A percentile compares a stretch with the other conserved stretches of the same genome.
These are phyloP conservation scores for Platycheirus rosarum DNA, from an alignment of 2,888 invertebrate species.

Conservation along the genomic window DNA sequence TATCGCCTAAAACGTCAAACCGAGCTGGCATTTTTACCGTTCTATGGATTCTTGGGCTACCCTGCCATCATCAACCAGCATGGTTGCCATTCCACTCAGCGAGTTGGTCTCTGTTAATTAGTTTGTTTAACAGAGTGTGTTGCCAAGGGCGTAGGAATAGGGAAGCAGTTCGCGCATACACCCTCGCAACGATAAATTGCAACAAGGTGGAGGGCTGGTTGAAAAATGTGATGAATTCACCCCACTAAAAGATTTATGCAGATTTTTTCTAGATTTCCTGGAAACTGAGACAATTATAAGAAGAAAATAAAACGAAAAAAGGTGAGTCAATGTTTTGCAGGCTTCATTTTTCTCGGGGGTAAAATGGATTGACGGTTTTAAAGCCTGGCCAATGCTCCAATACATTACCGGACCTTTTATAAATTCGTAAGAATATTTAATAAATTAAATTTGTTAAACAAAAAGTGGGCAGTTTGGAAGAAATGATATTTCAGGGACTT, in stretches of 20 bases:
- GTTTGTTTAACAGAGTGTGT: slow-evolving; percentile 72
- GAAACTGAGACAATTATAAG: slow-evolving; percentile 60
- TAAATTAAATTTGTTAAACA: too few species aligned
- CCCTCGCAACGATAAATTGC: not conserved
- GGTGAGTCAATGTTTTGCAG: slow-evolving; percentile 71
- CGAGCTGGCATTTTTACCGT: slow-evolving; percentile 33
- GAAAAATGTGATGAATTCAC: slow-evolving; percentile 40
- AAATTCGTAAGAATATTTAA: too few species aligned
- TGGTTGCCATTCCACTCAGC: slow-evolving; percentile 52
- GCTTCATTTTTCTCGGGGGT: too few species aligned
- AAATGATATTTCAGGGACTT: too few species aligned
- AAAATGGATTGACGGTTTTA: too few species aligned
- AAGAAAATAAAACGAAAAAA: slow-evolving; percentile 22
- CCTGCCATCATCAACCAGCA: slow-evolving; percentile 25
- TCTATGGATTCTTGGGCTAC: slow-evolving; percentile 46
- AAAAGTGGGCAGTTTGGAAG: too few species aligned
- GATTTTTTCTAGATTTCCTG: slow-evolving; percentile 70
- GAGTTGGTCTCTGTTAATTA: slow-evolving; percentile 63
- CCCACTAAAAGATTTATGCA: slow-evolving; percentile 68
- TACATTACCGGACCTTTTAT: too few species aligned
- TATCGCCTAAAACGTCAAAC: slow-evolving; percentile 54
- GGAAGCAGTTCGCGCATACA: slow-evolving; percentile 13
- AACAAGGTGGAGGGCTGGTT: not conserved
- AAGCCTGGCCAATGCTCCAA: too few species aligned
- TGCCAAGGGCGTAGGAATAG: slow-evolving; percentile 57